Percentiles rank a stretch among this genome's conserved stretches.
phyloP scores from a whole-genome alignment of 2,888 invertebrate species.

The Nymphalis polychloros region DNA sequence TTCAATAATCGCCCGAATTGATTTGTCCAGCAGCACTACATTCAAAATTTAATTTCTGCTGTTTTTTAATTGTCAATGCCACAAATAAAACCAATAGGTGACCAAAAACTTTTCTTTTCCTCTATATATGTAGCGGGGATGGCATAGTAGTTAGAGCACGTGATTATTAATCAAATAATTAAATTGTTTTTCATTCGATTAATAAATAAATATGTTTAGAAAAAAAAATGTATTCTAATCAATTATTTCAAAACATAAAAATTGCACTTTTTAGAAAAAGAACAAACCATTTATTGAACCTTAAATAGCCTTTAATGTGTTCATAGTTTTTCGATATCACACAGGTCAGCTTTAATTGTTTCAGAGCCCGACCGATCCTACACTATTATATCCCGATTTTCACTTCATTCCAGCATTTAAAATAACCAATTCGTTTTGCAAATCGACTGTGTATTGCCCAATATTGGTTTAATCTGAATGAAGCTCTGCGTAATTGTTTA shows the following conservation, averaged over 20 bases:
- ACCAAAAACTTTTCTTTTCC: too few relatives aligned
- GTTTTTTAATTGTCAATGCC: too few relatives aligned
- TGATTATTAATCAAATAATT: too few relatives aligned
- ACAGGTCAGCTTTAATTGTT: slow-evolving; percentile 3
- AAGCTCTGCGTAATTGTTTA: not conserved
- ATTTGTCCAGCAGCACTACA: too few relatives aligned
- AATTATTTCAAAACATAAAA: not conserved
- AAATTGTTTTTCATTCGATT: too few relatives aligned
- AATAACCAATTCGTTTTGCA: slow-evolving; percentile 26
- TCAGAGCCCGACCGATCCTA: not conserved
- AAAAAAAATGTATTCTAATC: not conserved
- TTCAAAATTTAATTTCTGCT: too few relatives aligned
- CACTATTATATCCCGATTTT: slow-evolving; percentile 15
- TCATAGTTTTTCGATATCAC: not conserved
- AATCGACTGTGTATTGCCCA: slow-evolving; percentile 19
- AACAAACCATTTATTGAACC: not conserved
- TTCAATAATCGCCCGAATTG: too few relatives aligned
- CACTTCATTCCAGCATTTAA: slow-evolving; percentile 26
- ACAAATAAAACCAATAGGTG: too few relatives aligned
- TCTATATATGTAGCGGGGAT: too few relatives aligned
- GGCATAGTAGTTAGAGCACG: too few relatives aligned
- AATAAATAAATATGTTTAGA: too few relatives aligned
- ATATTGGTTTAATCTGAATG: slow-evolving; percentile 25
- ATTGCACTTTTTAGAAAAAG: too few relatives aligned
- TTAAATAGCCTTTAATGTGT: not conserved